Base-by-base conservation (phyloP, 2,888 invertebrate species). In the Hipparchia semele region DNA sequence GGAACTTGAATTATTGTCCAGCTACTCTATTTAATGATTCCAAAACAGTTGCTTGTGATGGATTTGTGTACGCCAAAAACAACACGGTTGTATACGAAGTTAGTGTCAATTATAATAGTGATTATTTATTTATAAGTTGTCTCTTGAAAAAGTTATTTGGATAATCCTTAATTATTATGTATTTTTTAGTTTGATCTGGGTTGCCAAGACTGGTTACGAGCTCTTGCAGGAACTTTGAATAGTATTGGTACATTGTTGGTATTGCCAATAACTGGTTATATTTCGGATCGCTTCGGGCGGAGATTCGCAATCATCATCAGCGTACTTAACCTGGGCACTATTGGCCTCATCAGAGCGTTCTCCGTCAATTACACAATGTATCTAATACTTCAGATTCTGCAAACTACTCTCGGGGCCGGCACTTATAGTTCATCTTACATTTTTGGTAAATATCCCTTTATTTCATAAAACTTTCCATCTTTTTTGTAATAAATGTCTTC, bases 171-270 rank as follows among this genome's bases (percentile, higher is more conserved):
- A 10, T 39, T 56, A 54, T 54, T 45, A 53, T 61, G 10, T 13
- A n/a, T 61, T 79, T 90, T 90, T 23, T 83, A 96, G 96, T 96
- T 95, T 81, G 90, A 94, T 78, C 86, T 96, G 5, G 95, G 95
- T 10, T 96, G 96, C 79, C 93, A 95, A 71, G 94, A 95, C 75
- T 97, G 96, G 96, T 95, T 96, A 80, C 90, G 96, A 67, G 95
- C 96, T 0, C 83, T 97, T 74, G 95, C 96, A 6, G 97, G 97
- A 1, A 96, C 97, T 3, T 88, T 96, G 1, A 96, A 95, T 85
- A 96, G 95, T 80, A 87, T 96, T 58, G 97, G 96, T 0, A 96
- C 96, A 69, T 94, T 97, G 75, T 87, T 96, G 71, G 96, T 96
- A 5, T 90, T 96, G 71, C 96, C 96, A 0, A 87, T 96, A 73